Base-by-base conservation (phyloP, 2,113 vertebrate species). In the Ciconia maguari region DNA sequence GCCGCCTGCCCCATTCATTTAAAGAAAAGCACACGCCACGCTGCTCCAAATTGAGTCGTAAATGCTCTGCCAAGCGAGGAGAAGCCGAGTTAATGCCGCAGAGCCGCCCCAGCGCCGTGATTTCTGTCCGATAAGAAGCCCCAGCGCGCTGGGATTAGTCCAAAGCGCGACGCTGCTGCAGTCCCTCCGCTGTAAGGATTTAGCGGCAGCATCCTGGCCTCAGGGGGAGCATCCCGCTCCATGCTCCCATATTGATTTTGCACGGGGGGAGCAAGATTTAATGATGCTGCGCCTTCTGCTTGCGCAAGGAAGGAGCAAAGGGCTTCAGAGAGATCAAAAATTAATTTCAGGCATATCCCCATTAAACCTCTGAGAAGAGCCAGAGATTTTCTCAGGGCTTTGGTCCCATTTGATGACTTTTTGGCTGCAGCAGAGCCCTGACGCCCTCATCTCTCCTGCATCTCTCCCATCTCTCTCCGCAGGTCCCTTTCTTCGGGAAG, bases 401-500 rank as follows among this genome's bases (percentile, higher is more conserved):
- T 22, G 25, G 11, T 38, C 18, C 46, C 57, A 0, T 2, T 27
- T 6, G 51, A 25, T 61, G 1, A 3, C 12, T 36, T 13, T 16
- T 4, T 10, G 34, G 27, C 4, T 6, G 36, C 2, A 1, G 34
- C 55, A 25, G 34, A 70, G 62, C 70, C 6, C 7, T 71, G 85
- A 69, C 2, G 0, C 20, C 15, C n/a, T 54, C 19, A 0, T 27
- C 65, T 70, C 52, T 60, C 42, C 34, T 24, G 25, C n/a, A 6
- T 34, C 74, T 55, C 34, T 65, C 42, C 79, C 10, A 0, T 25
- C 9, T 44, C 14, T 83, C 78, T 41, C 85, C 1, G 2, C 97
- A 99, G 99, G 96, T 99, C 41, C 99, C 99, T 9, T 99, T 98
- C 90, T 89, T 90, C 1, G 98, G 99, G 29, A 99, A 99, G 83